A percentile compares a stretch with the other conserved stretches of the same genome.
Conservation (phyloP, 2,113 vertebrate species). For the Onychostruthus taczanowskii region DNA sequence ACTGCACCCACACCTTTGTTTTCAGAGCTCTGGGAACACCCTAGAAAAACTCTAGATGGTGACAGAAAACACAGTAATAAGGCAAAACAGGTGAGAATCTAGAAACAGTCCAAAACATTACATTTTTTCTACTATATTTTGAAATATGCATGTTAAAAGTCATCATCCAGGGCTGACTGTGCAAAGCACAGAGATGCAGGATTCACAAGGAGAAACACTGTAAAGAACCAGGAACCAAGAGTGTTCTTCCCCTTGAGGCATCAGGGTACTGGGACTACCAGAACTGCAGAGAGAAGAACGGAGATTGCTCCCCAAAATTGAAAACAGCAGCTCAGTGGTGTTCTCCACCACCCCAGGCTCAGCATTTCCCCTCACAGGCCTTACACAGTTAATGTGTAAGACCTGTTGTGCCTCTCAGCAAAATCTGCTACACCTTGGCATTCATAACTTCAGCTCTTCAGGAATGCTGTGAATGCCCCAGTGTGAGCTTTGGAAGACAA, state of each 20-base stretch:
- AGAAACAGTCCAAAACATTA: background rate
- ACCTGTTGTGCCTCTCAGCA: background rate
- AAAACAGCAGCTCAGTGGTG: background rate
- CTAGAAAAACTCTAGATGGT: background rate
- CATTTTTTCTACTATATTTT: background rate
- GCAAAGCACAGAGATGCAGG: background rate
- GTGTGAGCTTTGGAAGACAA: background rate
- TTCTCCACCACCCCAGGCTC: background rate
- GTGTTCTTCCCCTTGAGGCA: background rate
- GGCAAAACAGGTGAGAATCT: background rate
- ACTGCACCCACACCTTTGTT: background rate
- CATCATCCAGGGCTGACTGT: background rate
- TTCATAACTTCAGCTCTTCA: background rate
- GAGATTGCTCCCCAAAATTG: background rate
- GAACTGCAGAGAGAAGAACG: background rate
- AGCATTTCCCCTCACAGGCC: background rate
- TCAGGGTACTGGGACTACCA: background rate
- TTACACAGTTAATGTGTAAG: background rate
- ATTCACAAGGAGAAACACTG: background rate
- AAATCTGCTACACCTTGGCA: background rate
- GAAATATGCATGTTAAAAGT: background rate
- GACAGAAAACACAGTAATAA: background rate
- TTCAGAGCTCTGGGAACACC: background rate
- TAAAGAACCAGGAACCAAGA: background rate
- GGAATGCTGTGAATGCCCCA: background rate